A percentile compares a stretch with the other conserved stretches of the same genome.
Evolutionary conservation across 2,113 vertebrate genomes (phyloP).

Genomic region (Mesoclemmys tuberculata): DNA sequence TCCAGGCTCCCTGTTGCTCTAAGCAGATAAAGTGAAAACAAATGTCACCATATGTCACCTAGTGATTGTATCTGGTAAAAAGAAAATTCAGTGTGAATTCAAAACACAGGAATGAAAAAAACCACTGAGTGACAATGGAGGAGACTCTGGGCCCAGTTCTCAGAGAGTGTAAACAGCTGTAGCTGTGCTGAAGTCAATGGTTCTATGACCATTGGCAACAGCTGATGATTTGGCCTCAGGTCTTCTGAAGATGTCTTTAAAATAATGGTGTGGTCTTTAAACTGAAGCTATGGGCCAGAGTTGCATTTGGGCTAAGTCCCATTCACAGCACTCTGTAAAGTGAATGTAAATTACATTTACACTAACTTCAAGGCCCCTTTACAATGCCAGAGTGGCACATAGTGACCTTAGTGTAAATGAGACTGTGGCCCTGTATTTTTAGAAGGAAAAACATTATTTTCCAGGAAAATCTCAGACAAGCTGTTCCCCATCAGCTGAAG

Average conservation of each 20-base stretch:
- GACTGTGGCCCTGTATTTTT: slow-evolving; percentile 31
- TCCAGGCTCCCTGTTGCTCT: not conserved
- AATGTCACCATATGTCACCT: not conserved
- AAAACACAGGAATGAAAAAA: not conserved
- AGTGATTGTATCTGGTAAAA: not conserved
- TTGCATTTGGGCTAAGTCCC: slow-evolving; percentile 29
- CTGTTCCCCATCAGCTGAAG: not conserved
- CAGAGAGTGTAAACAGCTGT: not conserved
- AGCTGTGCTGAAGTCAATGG: slow-evolving; percentile 1
- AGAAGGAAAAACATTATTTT: not conserved
- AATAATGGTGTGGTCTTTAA: slow-evolving; percentile 48
- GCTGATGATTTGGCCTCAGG: not conserved
- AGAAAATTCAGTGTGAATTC: not conserved
- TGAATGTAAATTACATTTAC: slow-evolving; percentile 31
- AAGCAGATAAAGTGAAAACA: slow-evolving; percentile 19
- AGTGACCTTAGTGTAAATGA: not conserved
- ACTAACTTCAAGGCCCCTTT: slow-evolving; percentile 12
- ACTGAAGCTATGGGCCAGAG: slow-evolving; percentile 36
- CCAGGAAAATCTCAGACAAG: slow-evolving; percentile 5
- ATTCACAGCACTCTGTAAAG: not conserved
- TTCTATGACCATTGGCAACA: not conserved
- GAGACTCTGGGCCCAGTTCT: not conserved
- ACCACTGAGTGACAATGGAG: not conserved
- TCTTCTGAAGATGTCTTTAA: slow-evolving; percentile 23
- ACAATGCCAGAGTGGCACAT: slow-evolving; percentile 41